phyloP scores from a whole-genome alignment of 2,797 vertebrate genomes.

The Acrossocheilus fasciatus region DNA sequence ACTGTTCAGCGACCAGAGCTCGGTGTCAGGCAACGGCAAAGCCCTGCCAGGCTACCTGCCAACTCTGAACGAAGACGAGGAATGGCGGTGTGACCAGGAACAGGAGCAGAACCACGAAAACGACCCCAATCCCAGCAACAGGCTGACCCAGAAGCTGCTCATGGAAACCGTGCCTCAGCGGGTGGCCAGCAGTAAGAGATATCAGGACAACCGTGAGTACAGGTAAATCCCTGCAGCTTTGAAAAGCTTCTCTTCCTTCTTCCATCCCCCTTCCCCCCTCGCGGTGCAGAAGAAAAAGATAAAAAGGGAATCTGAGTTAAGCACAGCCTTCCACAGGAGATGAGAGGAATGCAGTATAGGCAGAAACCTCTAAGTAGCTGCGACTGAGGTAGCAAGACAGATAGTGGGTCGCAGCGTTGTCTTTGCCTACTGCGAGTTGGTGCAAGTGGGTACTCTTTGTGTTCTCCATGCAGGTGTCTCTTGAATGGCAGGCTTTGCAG shows the following conservation, averaged over 20 bases:
- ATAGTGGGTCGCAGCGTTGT: constrained; percentile 64
- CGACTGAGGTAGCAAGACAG: constrained; percentile 62
- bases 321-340: constrained; percentile 68
- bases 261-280: constrained; percentile 57
- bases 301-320: constrained; percentile 68
- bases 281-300: constrained; percentile 68
- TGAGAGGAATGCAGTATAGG: constrained; percentile 65
- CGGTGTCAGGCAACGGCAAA: constrained; percentile 86
- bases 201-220: constrained; percentile 90
- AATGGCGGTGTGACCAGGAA: constrained; percentile 90
- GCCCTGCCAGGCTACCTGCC: constrained; percentile 86
- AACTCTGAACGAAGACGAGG: constrained; percentile 91
- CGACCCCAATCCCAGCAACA: constrained; percentile 78
- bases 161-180: constrained; percentile 87
- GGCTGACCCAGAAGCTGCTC: constrained; percentile 89
- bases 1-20: constrained; percentile 86
- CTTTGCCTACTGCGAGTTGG: constrained; percentile 63
- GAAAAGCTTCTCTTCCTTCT: constrained; percentile 46
- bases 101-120: constrained; percentile 75
- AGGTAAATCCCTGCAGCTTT: constrained; percentile 82
- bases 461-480: constrained; percentile 63
- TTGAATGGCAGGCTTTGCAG: constrained; percentile 64
- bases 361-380: constrained; percentile 64
- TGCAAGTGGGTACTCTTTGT: constrained; percentile 64
- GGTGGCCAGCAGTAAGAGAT: constrained; percentile 78